Base-by-base conservation (phyloP, 2,113 vertebrate species). In the Indicator maculatus region DNA sequence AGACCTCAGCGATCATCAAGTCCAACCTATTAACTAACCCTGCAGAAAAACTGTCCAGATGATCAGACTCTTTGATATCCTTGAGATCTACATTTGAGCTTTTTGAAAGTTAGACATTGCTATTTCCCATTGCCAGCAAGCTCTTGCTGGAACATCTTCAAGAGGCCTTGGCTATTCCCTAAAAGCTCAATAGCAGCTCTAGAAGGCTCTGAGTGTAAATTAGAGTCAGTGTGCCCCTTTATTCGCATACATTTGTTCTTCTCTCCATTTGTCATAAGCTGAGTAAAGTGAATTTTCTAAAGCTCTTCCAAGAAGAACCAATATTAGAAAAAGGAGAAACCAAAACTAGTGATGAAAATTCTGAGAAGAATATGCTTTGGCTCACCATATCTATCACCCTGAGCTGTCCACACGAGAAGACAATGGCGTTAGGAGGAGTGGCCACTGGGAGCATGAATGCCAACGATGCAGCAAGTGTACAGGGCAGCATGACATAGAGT, bases 391-490 rank as follows among this genome's bases (percentile, higher is more conserved):
- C 99, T 0, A 98, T 30, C 92, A 99, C 99, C 87, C 16, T 98
- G 94, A 99, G 98, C 6, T 98, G 98, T 75, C 99, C 99, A 3
- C 98, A 99, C 10, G 99, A 98, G 98, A 99, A 99, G 93, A 98
- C 98, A 5, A 99, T 99, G 96, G 99, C 99, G 0, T 99, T 99
- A 56, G 99, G 98, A 1, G 99, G 98, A 41, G 99, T 99, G 81
- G 99, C 99, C 78, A 99, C 99, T 0, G 99, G 99, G 12, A 99
- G 97, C 99, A 99, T 99, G 97, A 99, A 99, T 9, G 99, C 99
- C 95, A 99, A 31, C 0, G 99, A 99, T 39, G 99, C 94, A 2
- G 98, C 71, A 45, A 99, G 92, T 1, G 99, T 99, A 79, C 98
- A 99, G 67, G 99, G 99, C 70, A 99, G 96, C 99, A 99, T 99